These are phyloP conservation scores for Clarias magur DNA, from an alignment of 2,113 vertebrate genomes.

Conservation along the genomic window DNA sequence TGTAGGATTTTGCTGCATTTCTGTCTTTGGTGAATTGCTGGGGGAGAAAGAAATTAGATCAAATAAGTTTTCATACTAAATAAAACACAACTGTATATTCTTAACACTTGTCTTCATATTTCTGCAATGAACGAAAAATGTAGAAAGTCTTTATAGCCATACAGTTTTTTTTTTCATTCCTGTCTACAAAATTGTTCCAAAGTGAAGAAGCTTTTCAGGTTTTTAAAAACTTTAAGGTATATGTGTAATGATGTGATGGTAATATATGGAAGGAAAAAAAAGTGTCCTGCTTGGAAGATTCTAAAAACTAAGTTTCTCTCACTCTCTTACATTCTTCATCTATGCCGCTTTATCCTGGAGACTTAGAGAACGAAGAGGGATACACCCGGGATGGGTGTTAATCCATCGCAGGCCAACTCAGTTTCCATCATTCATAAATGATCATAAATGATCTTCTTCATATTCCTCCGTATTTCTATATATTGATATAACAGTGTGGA, in stretches of 20 bases:
- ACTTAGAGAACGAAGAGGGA: too few species aligned
- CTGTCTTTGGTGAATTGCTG: neutral
- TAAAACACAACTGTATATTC: neutral
- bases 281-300: too few species aligned
- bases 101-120: neutral
- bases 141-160: neutral
- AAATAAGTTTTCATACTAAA: neutral
- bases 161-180: neutral
- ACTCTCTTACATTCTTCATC: too few species aligned
- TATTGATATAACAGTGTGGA: too few species aligned
- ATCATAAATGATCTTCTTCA: neutral
- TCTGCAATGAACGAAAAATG: neutral
- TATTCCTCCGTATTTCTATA: too few species aligned
- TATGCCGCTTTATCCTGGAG: too few species aligned
- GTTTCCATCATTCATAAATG: neutral
- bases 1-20: conserved; percentile 54
- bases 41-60: neutral
- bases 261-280: neutral
- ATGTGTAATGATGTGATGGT: too few species aligned
- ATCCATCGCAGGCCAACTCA: too few species aligned
- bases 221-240: neutral
- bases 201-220: neutral
- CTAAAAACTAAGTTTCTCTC: too few species aligned
- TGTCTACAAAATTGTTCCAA: neutral
- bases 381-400: too few species aligned